A percentile compares a stretch with the other conserved stretches of the same genome.
Conservation (phyloP, 2,113 vertebrate species). For the Trematocara stigmaticum region DNA sequence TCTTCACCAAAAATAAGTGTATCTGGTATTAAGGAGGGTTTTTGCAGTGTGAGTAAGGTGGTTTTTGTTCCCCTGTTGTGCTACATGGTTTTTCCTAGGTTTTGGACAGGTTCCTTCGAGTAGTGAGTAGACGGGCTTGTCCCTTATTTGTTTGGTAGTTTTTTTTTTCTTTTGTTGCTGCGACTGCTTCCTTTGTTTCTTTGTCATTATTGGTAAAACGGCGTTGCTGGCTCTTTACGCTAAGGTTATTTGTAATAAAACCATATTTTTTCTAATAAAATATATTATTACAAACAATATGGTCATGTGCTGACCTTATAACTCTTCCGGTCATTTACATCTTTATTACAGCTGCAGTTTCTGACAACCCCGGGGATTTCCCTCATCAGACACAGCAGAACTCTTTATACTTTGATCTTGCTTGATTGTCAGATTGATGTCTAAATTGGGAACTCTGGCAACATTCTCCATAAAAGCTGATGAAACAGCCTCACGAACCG, state of each 20-base stretch:
- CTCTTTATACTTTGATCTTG: too few relatives aligned
- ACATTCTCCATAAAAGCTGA: too few relatives aligned
- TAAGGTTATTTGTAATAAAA: not conserved
- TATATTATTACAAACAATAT: not conserved
- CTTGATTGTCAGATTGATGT: too few relatives aligned
- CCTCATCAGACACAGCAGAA: too few relatives aligned
- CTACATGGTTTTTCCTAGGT: rapidly evolving
- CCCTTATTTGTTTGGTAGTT: not conserved
- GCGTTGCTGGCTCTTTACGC: not conserved
- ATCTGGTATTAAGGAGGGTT: too few relatives aligned
- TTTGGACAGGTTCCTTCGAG: not conserved
- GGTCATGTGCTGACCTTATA: too few relatives aligned
- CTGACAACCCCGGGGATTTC: too few relatives aligned
- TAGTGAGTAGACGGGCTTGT: not conserved
- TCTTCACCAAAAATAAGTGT: too few relatives aligned
- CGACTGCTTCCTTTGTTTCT: not conserved
- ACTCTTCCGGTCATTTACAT: too few relatives aligned
- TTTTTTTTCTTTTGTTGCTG: not conserved
- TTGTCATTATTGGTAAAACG: not conserved
- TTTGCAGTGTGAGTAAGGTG: not conserved
- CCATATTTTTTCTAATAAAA: not conserved
- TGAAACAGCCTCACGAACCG: too few relatives aligned
- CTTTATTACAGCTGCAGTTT: too few relatives aligned
- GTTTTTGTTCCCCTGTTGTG: not conserved
- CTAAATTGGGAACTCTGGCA: too few relatives aligned